Evolutionary conservation across 2,113 vertebrate genomes (phyloP).

Genomic region (Cochlearius cochlearius): DNA sequence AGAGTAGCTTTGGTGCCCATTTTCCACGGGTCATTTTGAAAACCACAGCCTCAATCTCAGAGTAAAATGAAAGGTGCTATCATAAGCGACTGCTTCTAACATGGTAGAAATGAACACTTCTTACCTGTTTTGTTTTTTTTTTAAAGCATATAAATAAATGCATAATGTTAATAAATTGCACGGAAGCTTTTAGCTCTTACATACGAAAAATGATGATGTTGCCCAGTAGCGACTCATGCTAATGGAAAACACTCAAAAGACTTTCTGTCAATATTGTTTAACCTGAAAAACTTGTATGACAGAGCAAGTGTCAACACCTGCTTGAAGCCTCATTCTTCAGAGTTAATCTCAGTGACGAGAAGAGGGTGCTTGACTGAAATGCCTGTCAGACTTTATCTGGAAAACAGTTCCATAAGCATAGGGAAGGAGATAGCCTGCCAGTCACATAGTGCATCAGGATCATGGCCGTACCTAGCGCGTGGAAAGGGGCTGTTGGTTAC

Average conservation of each 20-base stretch:
- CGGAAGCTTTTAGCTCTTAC: not conserved
- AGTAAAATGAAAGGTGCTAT: not conserved
- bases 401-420: not conserved
- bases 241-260: not conserved
- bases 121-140: not conserved
- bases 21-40: not conserved
- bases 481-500: not conserved
- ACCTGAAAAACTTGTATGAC: not conserved
- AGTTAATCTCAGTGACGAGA: not conserved
- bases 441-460: not conserved
- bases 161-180: not conserved
- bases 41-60: not conserved
- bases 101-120: not conserved
- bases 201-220: not conserved
- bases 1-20: not conserved
- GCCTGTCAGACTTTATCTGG: slow-evolving; percentile 1
- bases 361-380: not conserved
- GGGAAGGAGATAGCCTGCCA: not conserved
- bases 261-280: not conserved
- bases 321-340: slow-evolving; percentile 18
- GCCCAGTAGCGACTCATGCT: not conserved
- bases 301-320: not conserved
- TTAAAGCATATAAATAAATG: not conserved
- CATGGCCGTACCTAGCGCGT: not conserved
- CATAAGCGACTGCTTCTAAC: not conserved